phyloP scores from a whole-genome alignment of 2,113 vertebrate species.

The Pao palembangensis region DNA sequence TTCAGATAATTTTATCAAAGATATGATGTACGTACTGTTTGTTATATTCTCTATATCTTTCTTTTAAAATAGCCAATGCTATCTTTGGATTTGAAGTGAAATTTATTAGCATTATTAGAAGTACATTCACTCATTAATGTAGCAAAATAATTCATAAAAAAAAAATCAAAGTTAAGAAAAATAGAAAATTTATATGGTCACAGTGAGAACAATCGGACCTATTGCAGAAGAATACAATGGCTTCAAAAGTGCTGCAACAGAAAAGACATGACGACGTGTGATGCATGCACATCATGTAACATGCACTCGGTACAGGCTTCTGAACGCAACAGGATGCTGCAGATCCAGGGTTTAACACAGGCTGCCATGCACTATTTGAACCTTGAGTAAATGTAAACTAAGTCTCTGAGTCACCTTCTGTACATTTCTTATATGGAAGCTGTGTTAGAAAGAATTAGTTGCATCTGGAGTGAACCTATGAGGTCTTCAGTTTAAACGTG shows the following conservation, averaged over 20 bases:
- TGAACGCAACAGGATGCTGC: constrained; percentile 5
- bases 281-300: constrained; percentile 46
- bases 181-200: constrained; percentile 67
- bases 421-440: constrained; percentile 60
- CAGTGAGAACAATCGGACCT: constrained; percentile 67
- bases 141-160: constrained; percentile 67
- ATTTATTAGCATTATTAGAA: constrained; percentile 58
- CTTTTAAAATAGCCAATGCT: constrained; percentile 15
- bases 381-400: constrained; percentile 13
- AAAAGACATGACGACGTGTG: constrained; percentile 28
- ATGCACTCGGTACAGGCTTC: constrained; percentile 46
- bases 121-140: constrained; percentile 68
- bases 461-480: constrained; percentile 44
- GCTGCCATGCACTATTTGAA: constrained; percentile 46
- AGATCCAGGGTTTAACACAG: constrained; percentile 12
- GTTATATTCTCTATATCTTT: neutral
- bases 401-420: constrained; percentile 30
- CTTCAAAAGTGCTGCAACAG: constrained; percentile 52
- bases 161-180: constrained; percentile 70
- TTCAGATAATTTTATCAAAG: too few species aligned
- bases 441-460: constrained; percentile 42
- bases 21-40: too few species aligned
- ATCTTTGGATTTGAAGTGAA: constrained; percentile 44
- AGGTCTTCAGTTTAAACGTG: constrained; percentile 22
- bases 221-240: constrained; percentile 68